Percentiles rank a stretch among this genome's conserved stretches.
Conservation (phyloP, 2,113 vertebrate genomes). For the Pterocles orientalis region DNA sequence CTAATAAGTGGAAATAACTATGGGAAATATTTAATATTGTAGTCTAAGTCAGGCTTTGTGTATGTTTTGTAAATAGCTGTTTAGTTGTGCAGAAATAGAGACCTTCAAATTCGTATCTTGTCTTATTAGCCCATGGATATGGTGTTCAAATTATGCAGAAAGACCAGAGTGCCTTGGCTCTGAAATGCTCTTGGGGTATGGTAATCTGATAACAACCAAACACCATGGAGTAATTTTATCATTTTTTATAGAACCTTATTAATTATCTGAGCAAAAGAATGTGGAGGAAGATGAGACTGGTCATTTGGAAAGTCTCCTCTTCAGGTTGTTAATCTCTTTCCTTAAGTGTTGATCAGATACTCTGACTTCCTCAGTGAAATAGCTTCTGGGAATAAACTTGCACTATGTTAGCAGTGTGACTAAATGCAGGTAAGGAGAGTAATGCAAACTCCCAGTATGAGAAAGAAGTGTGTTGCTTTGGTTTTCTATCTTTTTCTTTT, state of each 20-base stretch:
- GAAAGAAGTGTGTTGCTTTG: neutral
- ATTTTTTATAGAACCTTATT: neutral
- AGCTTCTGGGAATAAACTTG: neutral
- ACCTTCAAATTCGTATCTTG: neutral
- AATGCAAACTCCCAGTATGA: neutral
- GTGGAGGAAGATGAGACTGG: neutral
- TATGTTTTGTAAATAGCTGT: neutral
- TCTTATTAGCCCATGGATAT: neutral
- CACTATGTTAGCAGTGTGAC: neutral
- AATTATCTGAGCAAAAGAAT: neutral
- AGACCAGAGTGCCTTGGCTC: neutral
- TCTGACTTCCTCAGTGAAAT: neutral
- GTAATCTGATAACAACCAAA: neutral
- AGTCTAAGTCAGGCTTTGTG: neutral
- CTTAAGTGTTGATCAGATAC: neutral
- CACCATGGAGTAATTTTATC: neutral
- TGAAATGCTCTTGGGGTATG: neutral
- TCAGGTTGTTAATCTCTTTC: neutral
- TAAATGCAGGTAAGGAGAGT: neutral
- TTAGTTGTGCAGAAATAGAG: neutral
- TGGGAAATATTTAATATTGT: neutral
- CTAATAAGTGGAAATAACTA: neutral
- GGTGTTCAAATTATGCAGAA: neutral
- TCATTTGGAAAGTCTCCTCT: neutral
- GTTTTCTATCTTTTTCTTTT: neutral